These are phyloP conservation scores for Sebastes trivittatus DNA, from an alignment of 2,797 vertebrate species.

Conservation along the genomic window DNA sequence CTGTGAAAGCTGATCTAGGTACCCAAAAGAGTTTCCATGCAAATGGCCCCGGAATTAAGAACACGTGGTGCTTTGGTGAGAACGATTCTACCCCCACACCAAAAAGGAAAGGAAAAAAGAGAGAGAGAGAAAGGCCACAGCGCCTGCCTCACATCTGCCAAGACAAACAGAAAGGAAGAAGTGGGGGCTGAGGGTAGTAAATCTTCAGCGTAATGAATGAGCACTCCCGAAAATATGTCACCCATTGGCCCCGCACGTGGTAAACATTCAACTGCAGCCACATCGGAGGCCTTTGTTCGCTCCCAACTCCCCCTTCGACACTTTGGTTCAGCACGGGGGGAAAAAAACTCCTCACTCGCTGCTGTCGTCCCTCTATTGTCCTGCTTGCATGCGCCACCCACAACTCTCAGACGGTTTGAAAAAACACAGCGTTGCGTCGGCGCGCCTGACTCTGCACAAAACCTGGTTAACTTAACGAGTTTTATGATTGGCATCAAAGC, in stretches of 20 bases:
- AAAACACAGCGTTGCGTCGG: not conserved
- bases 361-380: constrained; percentile 55
- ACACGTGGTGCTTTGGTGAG: constrained; percentile 61
- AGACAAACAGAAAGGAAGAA: constrained; percentile 77
- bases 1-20: constrained; percentile 66
- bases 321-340: not conserved
- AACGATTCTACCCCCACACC: constrained; percentile 54
- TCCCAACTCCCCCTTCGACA: not conserved
- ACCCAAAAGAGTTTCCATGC: constrained; percentile 74
- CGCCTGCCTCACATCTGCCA: constrained; percentile 85
- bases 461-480: constrained; percentile 24
- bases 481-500: constrained; percentile 6
- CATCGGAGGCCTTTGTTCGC: constrained; percentile 67
- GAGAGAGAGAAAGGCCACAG: constrained; percentile 63
- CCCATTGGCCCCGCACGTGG: constrained; percentile 74
- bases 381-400: constrained; percentile 21
- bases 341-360: constrained; percentile 32
- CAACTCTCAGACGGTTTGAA: constrained; percentile 4
- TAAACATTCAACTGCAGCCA: constrained; percentile 67
- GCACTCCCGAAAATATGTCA: constrained; percentile 78
- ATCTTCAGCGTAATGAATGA: constrained; percentile 81
- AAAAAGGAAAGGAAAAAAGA: constrained; percentile 45
- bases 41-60: constrained; percentile 78
- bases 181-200: constrained; percentile 72
- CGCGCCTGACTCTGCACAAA: constrained; percentile 9